Percentiles rank a stretch among this genome's conserved stretches.
phyloP scores from a whole-genome alignment of 2,888 invertebrate species.

The Morpho helenor region DNA sequence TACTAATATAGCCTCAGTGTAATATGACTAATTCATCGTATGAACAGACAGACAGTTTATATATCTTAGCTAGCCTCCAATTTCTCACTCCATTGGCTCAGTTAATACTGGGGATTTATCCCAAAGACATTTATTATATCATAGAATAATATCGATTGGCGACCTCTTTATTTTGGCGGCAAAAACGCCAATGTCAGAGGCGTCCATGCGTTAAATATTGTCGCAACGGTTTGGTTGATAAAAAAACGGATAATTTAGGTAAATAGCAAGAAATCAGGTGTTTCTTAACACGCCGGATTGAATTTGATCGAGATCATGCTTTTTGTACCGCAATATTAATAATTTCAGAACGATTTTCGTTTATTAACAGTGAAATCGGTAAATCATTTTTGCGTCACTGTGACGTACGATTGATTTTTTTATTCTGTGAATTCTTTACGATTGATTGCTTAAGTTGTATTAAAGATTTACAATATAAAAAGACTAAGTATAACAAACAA shows the following conservation, averaged over 20 bases:
- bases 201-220: conserved; percentile 70
- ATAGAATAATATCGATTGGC: conserved; percentile 38
- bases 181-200: conserved; percentile 70
- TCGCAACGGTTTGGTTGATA: conserved; percentile 51
- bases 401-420: conserved; percentile 1
- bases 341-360: conserved; percentile 27
- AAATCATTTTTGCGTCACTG: conserved; percentile 10
- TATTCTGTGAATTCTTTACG: neutral
- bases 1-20: too few relatives aligned
- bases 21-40: neutral
- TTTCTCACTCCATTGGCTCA: conserved; percentile 23
- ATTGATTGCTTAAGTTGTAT: neutral
- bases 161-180: conserved; percentile 48
- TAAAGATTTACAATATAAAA: neutral
- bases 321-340: conserved; percentile 39
- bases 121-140: conserved; percentile 34
- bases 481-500: too few relatives aligned
- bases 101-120: conserved; percentile 21
- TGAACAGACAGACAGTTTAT: conserved; percentile 2
- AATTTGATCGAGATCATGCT: conserved; percentile 37
- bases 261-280: conserved; percentile 74
- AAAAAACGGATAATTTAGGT: conserved; percentile 73
- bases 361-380: conserved; percentile 20
- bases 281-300: conserved; percentile 53
- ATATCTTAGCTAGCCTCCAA: conserved; percentile 20